Percentiles rank a stretch among this genome's conserved stretches.
These are phyloP conservation scores for Cepaea hortensis DNA, from an alignment of 2,888 invertebrate species.

Conservation along the genomic window DNA sequence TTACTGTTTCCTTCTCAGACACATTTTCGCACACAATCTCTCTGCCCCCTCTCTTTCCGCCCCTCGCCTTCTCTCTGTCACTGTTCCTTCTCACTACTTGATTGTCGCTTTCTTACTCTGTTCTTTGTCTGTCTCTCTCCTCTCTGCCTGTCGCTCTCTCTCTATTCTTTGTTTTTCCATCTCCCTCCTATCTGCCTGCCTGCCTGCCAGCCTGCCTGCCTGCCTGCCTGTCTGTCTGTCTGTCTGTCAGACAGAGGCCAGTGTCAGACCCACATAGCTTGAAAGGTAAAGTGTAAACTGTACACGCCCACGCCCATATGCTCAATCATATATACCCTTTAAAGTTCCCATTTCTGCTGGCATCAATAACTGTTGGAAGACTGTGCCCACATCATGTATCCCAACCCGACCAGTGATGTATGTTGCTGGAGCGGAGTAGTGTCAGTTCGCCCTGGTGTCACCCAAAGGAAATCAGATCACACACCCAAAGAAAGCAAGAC, in stretches of 20 bases:
- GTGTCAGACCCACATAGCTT: no score
- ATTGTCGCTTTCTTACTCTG: background rate
- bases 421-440: background rate
- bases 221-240: no score
- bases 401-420: background rate
- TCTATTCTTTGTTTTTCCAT: no score
- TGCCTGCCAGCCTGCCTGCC: no score
- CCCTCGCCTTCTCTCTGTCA: background rate
- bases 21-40: background rate
- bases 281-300: no score
- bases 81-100: background rate
- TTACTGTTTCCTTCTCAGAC: background rate
- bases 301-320: no score
- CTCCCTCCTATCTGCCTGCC: background rate
- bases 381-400: background rate
- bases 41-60: background rate
- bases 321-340: no score
- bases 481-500: background rate
- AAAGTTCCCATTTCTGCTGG: no score
- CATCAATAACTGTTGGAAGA: no score
- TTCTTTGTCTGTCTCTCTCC: background rate
- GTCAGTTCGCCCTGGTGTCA: constrained; percentile 16
- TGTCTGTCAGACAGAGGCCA: no score
- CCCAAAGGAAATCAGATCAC: constrained; percentile 34
- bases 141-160: background rate